These are phyloP conservation scores for Emydura subglobosa DNA, from an alignment of 2,113 vertebrate species.

Conservation along the genomic window DNA sequence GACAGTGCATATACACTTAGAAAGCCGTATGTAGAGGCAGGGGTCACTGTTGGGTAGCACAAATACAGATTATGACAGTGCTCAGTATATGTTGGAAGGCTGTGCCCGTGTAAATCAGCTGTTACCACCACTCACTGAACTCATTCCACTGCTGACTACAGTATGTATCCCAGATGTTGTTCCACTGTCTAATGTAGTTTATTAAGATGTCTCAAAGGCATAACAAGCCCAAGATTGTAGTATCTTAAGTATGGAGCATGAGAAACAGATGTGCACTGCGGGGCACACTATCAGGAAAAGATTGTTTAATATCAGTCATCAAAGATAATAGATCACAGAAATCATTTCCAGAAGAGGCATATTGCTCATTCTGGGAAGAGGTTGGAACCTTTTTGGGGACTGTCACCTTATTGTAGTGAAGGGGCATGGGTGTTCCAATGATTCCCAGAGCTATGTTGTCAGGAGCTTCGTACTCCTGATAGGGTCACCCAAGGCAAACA, in stretches of 20 bases:
- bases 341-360: not conserved
- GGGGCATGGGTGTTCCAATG: no score
- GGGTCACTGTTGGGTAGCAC: accelerated
- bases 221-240: not conserved
- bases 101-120: not conserved
- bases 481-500: no score
- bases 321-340: not conserved
- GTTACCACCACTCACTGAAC: not conserved
- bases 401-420: no score
- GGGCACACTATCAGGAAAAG: not conserved
- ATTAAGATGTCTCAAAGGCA: accelerated
- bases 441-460: no score
- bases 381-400: no score
- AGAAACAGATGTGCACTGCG: not conserved
- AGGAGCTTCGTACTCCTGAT: no score
- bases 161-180: accelerated
- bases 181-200: accelerated
- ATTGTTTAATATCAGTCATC: not conserved
- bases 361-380: not conserved
- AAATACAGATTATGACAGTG: not conserved
- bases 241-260: not conserved
- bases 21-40: not conserved
- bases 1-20: not conserved
- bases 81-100: accelerated
- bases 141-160: accelerated